phyloP scores from a whole-genome alignment of 2,113 vertebrate genomes.

The Triplophysa dalaica region DNA sequence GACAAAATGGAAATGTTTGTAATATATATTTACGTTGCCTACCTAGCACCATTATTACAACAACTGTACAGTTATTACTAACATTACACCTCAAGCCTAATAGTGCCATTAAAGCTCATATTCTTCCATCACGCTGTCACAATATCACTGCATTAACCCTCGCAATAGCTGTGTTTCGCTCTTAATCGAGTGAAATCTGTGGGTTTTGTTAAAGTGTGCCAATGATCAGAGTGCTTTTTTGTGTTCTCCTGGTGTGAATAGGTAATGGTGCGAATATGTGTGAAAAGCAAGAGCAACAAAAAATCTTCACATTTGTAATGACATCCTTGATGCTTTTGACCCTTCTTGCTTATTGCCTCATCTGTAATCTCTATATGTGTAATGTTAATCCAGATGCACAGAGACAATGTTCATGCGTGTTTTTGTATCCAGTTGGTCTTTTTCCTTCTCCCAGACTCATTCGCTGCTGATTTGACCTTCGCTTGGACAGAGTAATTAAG shows the following conservation, averaged over 20 bases:
- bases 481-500: conserved; percentile 54
- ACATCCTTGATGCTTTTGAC: not conserved
- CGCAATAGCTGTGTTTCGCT: not conserved
- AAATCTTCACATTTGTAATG: not conserved
- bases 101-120: no score
- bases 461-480: conserved; percentile 48
- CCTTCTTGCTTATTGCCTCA: not conserved
- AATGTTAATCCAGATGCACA: not conserved
- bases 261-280: not conserved
- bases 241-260: not conserved
- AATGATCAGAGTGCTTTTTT: conserved; percentile 8
- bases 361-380: conserved; percentile 11
- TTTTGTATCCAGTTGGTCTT: conserved; percentile 49
- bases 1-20: no score
- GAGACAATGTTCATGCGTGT: conserved; percentile 12
- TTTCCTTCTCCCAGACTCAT: conserved; percentile 22
- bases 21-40: no score
- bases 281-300: not conserved
- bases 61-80: no score
- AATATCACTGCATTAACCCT: not conserved
- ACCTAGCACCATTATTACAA: no score
- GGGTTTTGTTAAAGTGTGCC: not conserved
- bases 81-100: no score
- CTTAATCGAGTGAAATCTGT: not conserved
- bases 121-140: not conserved